Conservation (phyloP, 2,113 vertebrate species). For the Festucalex cinctus region DNA sequence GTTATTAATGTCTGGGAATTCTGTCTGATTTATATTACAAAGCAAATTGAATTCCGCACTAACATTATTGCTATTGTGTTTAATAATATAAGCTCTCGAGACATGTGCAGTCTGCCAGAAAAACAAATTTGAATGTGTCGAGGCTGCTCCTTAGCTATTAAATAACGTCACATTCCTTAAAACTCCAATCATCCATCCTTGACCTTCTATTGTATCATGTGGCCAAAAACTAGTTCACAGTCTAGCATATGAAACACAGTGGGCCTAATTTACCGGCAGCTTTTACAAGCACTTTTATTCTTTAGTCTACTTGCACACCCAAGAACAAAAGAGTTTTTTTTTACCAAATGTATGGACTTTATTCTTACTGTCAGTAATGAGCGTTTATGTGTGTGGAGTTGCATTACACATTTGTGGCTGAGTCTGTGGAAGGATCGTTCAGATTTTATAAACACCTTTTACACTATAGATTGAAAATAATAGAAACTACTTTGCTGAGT, state of each 20-base stretch:
- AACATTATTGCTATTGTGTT: not conserved
- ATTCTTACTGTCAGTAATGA: too few relatives aligned
- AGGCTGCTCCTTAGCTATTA: not conserved
- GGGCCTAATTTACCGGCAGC: too few relatives aligned
- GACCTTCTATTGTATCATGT: not conserved
- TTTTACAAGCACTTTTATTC: too few relatives aligned
- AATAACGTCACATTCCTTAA: not conserved
- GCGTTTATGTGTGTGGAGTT: too few relatives aligned
- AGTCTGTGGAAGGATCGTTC: too few relatives aligned
- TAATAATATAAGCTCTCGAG: not conserved
- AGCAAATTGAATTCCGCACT: not conserved
- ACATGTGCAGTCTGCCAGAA: not conserved
- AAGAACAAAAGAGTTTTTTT: too few relatives aligned
- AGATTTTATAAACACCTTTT: too few relatives aligned
- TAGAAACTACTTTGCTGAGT: too few relatives aligned
- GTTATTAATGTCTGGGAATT: not conserved
- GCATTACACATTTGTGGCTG: too few relatives aligned
- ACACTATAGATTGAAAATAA: too few relatives aligned
- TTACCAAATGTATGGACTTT: too few relatives aligned
- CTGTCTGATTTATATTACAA: not conserved
- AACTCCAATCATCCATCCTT: not conserved
- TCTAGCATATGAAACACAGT: not conserved
- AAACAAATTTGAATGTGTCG: not conserved
- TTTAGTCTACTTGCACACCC: too few relatives aligned
- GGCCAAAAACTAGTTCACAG: not conserved